Base-by-base conservation (phyloP, 2,888 invertebrate species). In the Cremastobaeus sp. region DNA sequence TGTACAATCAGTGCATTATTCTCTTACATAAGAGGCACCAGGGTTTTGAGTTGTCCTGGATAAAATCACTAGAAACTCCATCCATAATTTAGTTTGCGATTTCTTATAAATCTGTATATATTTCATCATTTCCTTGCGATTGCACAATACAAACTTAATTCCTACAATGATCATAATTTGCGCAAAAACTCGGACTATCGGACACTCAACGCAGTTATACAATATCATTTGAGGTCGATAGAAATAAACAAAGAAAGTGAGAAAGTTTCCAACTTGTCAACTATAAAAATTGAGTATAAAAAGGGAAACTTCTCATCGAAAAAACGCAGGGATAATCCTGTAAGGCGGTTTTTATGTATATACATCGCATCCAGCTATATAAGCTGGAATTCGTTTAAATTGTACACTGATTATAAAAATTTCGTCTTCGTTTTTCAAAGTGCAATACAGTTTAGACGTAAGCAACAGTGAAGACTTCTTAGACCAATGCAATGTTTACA, bases 1-100 rank as follows among this genome's bases (percentile, higher is more conserved):
- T 69, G 39, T 69, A 69, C 60, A 60, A 60, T 52, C 54, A 69
- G 60, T 59, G 50, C 43, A 52, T 60, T 52, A 54, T 45, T 69
- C 15, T 52, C 39, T 52, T 60, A 80, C 83, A 78, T 79, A 79
- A 82, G 80, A 76, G 77, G 73, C 78, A 79, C 80, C 78, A 80
- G 78, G 77, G 50, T 20, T 74, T 76, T 72, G 21, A n/a, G 60
- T 70, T 65, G 68, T 77, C 79, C 72, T 77, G 80, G 72, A 78
- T 81, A 77, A 77, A 76, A 73, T 72, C 74, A 76, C 59, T 77
- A 76, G 52, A 69, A 43, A 60, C 52, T 69, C 59, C 37, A 57
- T 60, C 32, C 52, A 52, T 60, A 45, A 60, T 69, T 69, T 59
- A 52, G 68, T 69, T 69, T 69, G 28, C 28, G 59, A 50, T 32